phyloP scores from a whole-genome alignment of 2,888 invertebrate genomes.

The Synanthedon tipuliformis region DNA sequence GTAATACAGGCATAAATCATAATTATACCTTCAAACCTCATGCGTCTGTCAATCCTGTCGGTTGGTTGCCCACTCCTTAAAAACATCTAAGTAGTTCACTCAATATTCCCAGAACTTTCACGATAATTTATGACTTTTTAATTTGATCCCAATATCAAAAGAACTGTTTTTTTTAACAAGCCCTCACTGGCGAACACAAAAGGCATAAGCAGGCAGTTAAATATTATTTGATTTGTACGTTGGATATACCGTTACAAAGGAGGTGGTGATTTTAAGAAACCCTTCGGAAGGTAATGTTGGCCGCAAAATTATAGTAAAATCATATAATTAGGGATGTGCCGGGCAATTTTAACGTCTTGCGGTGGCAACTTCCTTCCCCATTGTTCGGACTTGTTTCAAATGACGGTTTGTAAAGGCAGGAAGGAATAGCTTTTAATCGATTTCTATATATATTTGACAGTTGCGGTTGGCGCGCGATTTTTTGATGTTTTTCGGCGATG shows the following conservation, averaged over 20 bases:
- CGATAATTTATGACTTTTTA: slow-evolving; percentile 31
- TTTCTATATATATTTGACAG: slow-evolving; percentile 59
- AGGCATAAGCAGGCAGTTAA: slow-evolving; percentile 27
- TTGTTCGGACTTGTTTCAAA: slow-evolving; percentile 38
- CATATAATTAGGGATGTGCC: slow-evolving; percentile 58
- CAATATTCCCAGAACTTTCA: slow-evolving; percentile 13
- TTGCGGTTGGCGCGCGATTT: slow-evolving; percentile 51
- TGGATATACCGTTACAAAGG: slow-evolving; percentile 33
- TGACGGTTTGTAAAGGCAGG: slow-evolving; percentile 28
- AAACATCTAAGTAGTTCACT: no score
- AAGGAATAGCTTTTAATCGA: slow-evolving; percentile 50
- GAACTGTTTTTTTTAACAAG: slow-evolving; percentile 31
- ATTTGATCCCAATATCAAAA: slow-evolving; percentile 17
- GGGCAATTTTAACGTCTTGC: slow-evolving; percentile 52
- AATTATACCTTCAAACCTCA: no score
- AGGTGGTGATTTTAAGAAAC: slow-evolving; percentile 49
- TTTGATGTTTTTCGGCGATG: slow-evolving; percentile 22
- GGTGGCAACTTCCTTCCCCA: slow-evolving; percentile 60
- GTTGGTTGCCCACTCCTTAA: no score
- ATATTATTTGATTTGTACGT: slow-evolving; percentile 55
- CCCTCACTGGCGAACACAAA: slow-evolving; percentile 21
- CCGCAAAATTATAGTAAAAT: slow-evolving; percentile 62
- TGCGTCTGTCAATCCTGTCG: no score
- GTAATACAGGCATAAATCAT: no score
- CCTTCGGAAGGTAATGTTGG: slow-evolving; percentile 29